phyloP scores from a whole-genome alignment of 2,113 vertebrate genomes.

The Lasiurus cinereus region DNA sequence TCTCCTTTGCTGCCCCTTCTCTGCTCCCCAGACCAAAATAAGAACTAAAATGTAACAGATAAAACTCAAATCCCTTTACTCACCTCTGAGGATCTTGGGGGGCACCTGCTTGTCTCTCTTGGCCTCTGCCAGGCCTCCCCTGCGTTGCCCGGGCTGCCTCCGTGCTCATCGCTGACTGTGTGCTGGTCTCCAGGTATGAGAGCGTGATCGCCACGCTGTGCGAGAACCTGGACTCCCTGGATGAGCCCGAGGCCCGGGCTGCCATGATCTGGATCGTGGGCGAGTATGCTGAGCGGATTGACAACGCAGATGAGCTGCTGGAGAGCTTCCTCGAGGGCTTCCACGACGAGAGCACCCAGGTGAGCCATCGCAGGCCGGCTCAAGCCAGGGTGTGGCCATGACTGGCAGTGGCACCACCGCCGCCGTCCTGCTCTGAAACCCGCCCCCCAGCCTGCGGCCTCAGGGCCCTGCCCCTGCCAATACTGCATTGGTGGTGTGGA shows the following conservation, averaged over 20 bases:
- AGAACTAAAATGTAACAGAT: neutral
- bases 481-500: neutral
- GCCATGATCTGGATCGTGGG: slow-evolving; percentile 99
- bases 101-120: neutral
- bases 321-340: slow-evolving; percentile 98
- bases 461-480: neutral
- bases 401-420: neutral
- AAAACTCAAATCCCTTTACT: neutral
- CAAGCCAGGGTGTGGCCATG: neutral
- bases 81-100: neutral
- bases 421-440: neutral
- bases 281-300: slow-evolving; percentile 96
- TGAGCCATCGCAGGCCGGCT: slow-evolving; percentile 57
- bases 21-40: neutral
- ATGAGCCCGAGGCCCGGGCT: slow-evolving; percentile 96
- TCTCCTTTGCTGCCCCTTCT: neutral
- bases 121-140: neutral
- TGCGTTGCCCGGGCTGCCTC: accelerated
- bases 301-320: slow-evolving; percentile 96
- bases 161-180: accelerated
- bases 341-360: slow-evolving; percentile 99
- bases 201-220: slow-evolving; percentile 98
- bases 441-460: neutral
- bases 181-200: slow-evolving; percentile 91
- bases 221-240: slow-evolving; percentile 97